These are phyloP conservation scores for Bombus consobrinus DNA, from an alignment of 1,140 invertebrate genomes.

Conservation along the genomic window DNA sequence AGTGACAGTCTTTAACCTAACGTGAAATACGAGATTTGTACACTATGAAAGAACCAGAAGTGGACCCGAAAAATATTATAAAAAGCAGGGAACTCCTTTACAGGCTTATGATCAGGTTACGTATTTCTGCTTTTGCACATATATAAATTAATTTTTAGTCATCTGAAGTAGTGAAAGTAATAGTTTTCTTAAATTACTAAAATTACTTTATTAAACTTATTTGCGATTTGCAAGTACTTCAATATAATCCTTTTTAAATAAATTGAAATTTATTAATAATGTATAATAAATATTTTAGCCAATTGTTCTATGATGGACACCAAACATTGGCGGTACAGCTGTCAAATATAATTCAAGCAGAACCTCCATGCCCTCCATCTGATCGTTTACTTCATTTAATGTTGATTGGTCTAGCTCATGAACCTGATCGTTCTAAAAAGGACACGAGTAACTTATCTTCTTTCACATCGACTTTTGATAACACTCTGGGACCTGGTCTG, in stretches of 20 bases:
- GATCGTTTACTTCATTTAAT: constrained; percentile 95
- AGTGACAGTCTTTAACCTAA: constrained; percentile 65
- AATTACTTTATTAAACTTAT: not conserved
- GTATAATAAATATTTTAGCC: constrained; percentile 85
- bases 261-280: not conserved
- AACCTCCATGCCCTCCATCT: constrained; percentile 96
- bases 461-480: constrained; percentile 86
- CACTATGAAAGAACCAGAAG: constrained; percentile 85
- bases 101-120: constrained; percentile 93
- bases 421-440: constrained; percentile 87
- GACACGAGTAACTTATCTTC: constrained; percentile 84
- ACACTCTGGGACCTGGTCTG: constrained; percentile 91
- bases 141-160: not conserved
- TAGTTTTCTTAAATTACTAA: not conserved
- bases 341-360: constrained; percentile 91
- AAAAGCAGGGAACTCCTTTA: constrained; percentile 92
- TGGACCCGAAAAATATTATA: constrained; percentile 89
- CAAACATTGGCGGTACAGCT: constrained; percentile 94
- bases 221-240: not conserved
- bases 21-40: constrained; percentile 43
- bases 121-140: constrained; percentile 29
- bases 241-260: not conserved
- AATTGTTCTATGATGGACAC: constrained; percentile 96
- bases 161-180: not conserved
- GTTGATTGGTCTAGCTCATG: constrained; percentile 92